phyloP scores from a whole-genome alignment of 2,888 invertebrate genomes.

The Notodonta dromedarius region DNA sequence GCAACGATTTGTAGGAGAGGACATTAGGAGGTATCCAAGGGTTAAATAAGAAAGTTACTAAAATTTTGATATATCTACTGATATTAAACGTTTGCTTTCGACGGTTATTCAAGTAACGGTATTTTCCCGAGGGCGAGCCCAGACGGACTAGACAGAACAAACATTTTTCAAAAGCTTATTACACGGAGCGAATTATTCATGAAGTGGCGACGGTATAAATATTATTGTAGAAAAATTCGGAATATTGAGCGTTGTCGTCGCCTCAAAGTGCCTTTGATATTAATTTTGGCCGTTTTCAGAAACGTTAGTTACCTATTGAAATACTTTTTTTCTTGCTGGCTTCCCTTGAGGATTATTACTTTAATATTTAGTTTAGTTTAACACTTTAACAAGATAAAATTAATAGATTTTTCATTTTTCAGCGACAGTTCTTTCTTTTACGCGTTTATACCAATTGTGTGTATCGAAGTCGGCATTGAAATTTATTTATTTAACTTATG shows the following conservation, averaged over 20 bases:
- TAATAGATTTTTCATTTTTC: no score
- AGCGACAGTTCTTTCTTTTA: no score
- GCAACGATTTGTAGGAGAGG: no score
- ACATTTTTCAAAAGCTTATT: constrained; percentile 25
- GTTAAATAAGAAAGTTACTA: not conserved
- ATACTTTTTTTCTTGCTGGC: no score
- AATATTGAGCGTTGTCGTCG: constrained; percentile 8
- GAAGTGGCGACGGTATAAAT: constrained; percentile 20
- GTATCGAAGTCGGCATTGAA: no score
- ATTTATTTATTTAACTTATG: no score
- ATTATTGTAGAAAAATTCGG: constrained; percentile 20
- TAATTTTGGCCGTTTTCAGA: not conserved
- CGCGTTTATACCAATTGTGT: no score
- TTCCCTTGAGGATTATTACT: no score
- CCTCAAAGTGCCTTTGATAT: not conserved
- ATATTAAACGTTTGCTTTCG: constrained; percentile 16
- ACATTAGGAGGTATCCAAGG: not conserved
- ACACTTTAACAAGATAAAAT: no score
- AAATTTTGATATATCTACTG: not conserved
- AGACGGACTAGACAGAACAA: constrained; percentile 10
- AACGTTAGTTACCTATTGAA: no score
- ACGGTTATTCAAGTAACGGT: constrained; percentile 6
- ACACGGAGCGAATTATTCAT: constrained; percentile 32
- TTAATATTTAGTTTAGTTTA: no score
- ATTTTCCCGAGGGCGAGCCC: not conserved